These are phyloP conservation scores for Aethina tumida DNA, from an alignment of 1,140 invertebrate species.

Conservation along the genomic window DNA sequence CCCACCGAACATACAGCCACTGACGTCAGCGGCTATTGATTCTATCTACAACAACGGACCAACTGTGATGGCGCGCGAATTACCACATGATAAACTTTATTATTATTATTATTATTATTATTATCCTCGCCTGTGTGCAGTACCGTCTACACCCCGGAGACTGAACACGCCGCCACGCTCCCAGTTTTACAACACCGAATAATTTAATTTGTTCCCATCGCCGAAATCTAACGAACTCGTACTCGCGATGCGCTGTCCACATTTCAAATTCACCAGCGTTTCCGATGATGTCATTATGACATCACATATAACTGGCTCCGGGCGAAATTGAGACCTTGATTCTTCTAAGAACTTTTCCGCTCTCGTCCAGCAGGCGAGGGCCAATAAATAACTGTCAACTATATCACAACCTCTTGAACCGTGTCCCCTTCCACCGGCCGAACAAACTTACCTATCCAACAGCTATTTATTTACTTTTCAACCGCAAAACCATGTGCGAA, in stretches of 20 bases:
- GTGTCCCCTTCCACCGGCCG: no score
- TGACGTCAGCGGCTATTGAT: conserved; percentile 36
- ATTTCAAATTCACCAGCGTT: conserved; percentile 20
- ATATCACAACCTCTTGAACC: no score
- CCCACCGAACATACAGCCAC: conserved; percentile 25
- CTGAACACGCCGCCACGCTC: conserved; percentile 5
- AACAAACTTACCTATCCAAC: no score
- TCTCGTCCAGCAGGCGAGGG: no score
- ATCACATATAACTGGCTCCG: conserved; percentile 31
- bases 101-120: background rate
- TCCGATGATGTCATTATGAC: conserved; percentile 36
- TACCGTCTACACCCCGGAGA: conserved; percentile 4
- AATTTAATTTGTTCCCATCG: conserved; percentile 4
- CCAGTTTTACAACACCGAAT: conserved; percentile 3
- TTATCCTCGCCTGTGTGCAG: background rate
- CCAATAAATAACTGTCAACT: no score
- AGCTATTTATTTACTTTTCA: no score
- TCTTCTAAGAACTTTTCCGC: conserved; percentile 21
- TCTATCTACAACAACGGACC: conserved; percentile 24
- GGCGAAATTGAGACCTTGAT: conserved; percentile 33
- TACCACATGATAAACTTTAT: conserved; percentile 1
- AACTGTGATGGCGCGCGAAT: conserved; percentile 8
- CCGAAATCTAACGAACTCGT: conserved; percentile 4
- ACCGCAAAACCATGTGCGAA: no score
- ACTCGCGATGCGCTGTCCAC: background rate